Evolutionary conservation across 1,140 invertebrate species (phyloP).

Genomic region (Drosophila jambulina): DNA sequence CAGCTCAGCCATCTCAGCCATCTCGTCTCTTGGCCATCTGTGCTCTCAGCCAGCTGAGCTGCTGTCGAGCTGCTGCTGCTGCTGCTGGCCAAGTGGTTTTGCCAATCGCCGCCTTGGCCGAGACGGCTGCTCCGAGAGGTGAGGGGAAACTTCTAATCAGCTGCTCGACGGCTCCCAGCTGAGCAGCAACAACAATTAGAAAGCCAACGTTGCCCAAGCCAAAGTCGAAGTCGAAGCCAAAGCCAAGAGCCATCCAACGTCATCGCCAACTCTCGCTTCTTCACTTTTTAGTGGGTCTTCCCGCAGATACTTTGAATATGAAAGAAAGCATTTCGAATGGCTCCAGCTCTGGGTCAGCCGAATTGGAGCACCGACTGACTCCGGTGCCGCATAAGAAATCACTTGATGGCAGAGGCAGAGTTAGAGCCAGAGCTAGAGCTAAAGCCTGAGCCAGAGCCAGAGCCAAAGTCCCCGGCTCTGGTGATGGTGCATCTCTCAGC

Average conservation of each 20-base stretch:
- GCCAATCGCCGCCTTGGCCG: constrained; percentile 49
- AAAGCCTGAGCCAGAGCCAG: background rate
- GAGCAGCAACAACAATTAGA: constrained; percentile 59
- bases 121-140: constrained; percentile 6
- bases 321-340: constrained; percentile 65
- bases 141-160: constrained; percentile 62
- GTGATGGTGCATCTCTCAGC: constrained; percentile 1
- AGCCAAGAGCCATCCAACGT: constrained; percentile 48
- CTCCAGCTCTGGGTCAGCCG: constrained; percentile 50
- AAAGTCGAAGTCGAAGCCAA: constrained; percentile 1
- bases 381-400: constrained; percentile 12
- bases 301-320: constrained; percentile 48
- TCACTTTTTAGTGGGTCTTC: constrained; percentile 61
- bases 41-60: constrained; percentile 4
- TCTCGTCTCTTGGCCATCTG: constrained; percentile 9
- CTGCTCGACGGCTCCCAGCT: constrained; percentile 52
- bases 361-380: constrained; percentile 50
- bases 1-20: background rate
- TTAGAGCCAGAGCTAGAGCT: background rate
- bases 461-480: background rate
- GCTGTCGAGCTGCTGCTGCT: background rate
- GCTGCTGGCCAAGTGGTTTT: constrained; percentile 42
- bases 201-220: constrained; percentile 33
- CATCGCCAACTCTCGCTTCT: constrained; percentile 75
- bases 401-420: constrained; percentile 2